Percentiles rank a stretch among this genome's conserved stretches.
Evolutionary conservation across 2,797 vertebrate genomes (phyloP).

Genomic region (Oreortyx pictus): DNA sequence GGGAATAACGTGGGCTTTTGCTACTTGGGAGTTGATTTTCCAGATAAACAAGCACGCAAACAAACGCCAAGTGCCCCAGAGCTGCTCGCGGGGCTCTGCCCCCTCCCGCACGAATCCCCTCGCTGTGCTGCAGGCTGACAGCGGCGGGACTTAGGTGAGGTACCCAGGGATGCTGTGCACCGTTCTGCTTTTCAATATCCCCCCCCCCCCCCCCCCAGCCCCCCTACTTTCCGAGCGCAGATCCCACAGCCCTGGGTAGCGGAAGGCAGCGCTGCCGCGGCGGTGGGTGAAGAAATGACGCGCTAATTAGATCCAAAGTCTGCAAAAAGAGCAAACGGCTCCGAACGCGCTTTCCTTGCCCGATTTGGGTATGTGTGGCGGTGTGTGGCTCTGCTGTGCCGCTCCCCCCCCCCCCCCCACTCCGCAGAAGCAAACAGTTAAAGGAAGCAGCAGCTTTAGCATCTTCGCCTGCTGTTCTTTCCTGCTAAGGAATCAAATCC

Average conservation of each 20-base stretch:
- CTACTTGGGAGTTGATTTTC: constrained; percentile 71
- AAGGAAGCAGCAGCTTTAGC: constrained; percentile 41
- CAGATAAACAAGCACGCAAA: constrained; percentile 72
- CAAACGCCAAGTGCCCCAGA: constrained; percentile 60
- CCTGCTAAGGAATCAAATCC: constrained; percentile 44
- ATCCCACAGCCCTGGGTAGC: constrained; percentile 6
- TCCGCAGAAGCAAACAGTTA: constrained; percentile 59
- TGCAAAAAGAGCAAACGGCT: constrained; percentile 19
- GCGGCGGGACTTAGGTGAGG: constrained; percentile 41
- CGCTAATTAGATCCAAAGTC: constrained; percentile 55
- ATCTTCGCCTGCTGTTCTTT: constrained; percentile 67
- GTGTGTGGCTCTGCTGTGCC: background rate
- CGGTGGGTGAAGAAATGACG: background rate
- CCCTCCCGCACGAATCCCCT: background rate
- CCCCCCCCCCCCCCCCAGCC: background rate
- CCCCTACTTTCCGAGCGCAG: background rate
- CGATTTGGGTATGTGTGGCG: constrained; percentile 15
- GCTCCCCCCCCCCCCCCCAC: background rate
- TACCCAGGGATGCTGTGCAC: constrained; percentile 15
- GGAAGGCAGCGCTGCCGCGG: background rate
- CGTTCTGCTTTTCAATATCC: constrained; percentile 26
- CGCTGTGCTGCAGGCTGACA: constrained; percentile 22
- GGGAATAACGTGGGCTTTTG: constrained; percentile 61
- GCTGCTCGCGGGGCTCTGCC: no score
- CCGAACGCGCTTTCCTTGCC: constrained; percentile 70